These are phyloP conservation scores for Macaria liturata DNA, from an alignment of 2,888 invertebrate genomes.

Conservation along the genomic window DNA sequence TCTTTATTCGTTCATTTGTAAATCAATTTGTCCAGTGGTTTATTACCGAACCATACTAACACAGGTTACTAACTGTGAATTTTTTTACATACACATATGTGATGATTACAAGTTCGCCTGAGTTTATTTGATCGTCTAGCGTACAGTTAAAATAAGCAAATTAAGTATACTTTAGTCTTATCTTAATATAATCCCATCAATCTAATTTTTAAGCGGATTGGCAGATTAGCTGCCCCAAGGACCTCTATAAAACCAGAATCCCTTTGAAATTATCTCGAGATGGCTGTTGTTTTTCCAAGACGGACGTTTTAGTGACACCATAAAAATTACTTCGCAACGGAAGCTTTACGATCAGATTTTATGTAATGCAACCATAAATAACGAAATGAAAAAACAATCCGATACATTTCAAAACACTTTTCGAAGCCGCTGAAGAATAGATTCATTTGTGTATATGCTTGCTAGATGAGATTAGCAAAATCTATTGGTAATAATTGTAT, in stretches of 20 bases:
- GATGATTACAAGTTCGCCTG: too few relatives aligned
- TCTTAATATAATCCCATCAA: background rate
- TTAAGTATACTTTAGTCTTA: too few relatives aligned
- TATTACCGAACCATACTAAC: too few relatives aligned
- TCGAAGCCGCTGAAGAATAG: background rate
- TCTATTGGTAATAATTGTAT: too few relatives aligned
- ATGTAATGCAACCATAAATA: constrained; percentile 21
- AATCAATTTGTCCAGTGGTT: too few relatives aligned
- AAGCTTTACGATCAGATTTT: constrained; percentile 19
- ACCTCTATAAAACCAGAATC: constrained; percentile 10
- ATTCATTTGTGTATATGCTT: background rate
- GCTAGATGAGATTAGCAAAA: too few relatives aligned
- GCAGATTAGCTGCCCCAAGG: constrained; percentile 9
- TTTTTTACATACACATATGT: too few relatives aligned
- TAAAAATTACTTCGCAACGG: constrained; percentile 17
- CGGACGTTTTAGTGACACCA: constrained; percentile 18
- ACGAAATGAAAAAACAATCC: constrained; percentile 17
- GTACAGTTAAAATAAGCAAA: too few relatives aligned
- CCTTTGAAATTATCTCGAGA: constrained; percentile 13
- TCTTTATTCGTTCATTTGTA: too few relatives aligned
- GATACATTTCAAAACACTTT: constrained; percentile 5
- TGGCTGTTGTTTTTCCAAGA: constrained; percentile 10
- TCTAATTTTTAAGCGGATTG: constrained; percentile 6
- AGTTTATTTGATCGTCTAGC: too few relatives aligned
- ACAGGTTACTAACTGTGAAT: too few relatives aligned